These are phyloP conservation scores for Zoanthus sansibaricus DNA, from an alignment of 92 coral and sea anemone genomes.

Conservation along the genomic window DNA sequence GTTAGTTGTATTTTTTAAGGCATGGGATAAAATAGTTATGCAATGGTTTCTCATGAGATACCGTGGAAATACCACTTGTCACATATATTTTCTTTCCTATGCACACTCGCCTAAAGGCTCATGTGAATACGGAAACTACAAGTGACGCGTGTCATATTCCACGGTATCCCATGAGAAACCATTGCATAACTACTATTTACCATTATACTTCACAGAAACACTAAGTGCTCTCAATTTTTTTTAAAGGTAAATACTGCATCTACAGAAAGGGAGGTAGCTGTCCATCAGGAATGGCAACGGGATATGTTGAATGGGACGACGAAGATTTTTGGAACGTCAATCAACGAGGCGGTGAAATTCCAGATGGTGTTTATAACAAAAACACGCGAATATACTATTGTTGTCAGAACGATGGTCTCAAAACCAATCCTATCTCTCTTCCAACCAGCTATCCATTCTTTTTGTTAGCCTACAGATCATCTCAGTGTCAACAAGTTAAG, in stretches of 20 bases:
- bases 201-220: no score
- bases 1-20: no score
- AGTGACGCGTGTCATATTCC: no score
- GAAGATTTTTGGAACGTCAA: constrained; percentile 47
- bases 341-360: constrained; percentile 20
- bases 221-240: neutral
- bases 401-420: constrained; percentile 48
- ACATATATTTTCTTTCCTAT: no score
- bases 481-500: constrained; percentile 56
- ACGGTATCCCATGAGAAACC: no score
- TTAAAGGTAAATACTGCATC: constrained; percentile 62
- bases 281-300: constrained; percentile 38
- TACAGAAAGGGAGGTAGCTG: constrained; percentile 56
- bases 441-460: constrained; percentile 64
- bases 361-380: constrained; percentile 58
- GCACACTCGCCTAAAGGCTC: no score
- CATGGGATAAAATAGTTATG: no score
- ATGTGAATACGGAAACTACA: no score
- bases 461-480: constrained; percentile 51
- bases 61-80: no score
- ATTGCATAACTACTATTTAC: no score
- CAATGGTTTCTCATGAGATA: no score
- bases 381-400: constrained; percentile 58
- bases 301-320: constrained; percentile 67
- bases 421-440: constrained; percentile 40